Percentiles rank a stretch among this genome's conserved stretches.
Evolutionary conservation across 2,797 vertebrate species (phyloP).

Genomic region (Dendrocincla tyrannina): DNA sequence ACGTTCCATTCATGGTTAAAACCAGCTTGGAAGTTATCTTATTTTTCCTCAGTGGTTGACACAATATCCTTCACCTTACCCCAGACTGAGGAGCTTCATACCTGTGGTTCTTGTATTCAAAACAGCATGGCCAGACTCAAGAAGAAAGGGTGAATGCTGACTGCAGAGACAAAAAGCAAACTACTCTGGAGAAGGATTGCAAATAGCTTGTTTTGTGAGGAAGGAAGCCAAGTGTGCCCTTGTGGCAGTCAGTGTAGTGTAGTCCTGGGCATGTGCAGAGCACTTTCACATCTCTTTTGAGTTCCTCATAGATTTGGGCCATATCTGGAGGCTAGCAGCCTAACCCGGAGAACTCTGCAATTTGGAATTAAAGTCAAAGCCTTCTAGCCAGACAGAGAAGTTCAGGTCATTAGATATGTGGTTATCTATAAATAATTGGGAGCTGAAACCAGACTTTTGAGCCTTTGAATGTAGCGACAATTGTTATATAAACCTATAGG

Average conservation of each 20-base stretch:
- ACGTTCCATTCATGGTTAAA: neutral
- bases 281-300: neutral
- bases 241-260: neutral
- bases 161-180: neutral
- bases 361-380: neutral
- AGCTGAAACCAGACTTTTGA: neutral
- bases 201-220: neutral
- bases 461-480: neutral
- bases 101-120: neutral
- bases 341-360: neutral
- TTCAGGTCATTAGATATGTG: neutral
- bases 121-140: neutral
- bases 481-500: neutral
- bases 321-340: neutral
- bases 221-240: neutral
- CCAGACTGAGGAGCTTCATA: neutral
- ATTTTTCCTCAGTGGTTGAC: neutral
- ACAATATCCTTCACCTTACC: neutral
- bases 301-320: neutral
- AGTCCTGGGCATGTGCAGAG: accelerated
- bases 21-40: neutral
- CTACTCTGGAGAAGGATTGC: neutral
- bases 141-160: neutral
- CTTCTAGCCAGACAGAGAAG: neutral
- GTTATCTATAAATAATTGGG: neutral